Evolutionary conservation across 2,888 invertebrate genomes (phyloP), one percentile per base, ranked within the genome.

Genomic region (Molanna angustata): DNA sequence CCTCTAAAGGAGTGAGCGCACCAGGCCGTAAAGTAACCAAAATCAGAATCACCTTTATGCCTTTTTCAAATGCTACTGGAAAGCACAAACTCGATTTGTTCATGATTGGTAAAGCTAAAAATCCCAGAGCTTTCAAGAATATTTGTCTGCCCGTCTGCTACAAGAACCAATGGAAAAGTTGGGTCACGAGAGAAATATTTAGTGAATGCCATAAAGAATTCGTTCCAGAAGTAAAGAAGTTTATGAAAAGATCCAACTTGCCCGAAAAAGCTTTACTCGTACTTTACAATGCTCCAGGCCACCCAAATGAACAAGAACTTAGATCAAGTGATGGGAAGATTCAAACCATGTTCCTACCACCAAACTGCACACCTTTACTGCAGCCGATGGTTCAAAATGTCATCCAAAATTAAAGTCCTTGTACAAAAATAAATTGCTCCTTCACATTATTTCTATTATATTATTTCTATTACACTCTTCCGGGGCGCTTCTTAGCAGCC

Each of bases 301-400:
- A 62, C 61, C 62, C 61, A 47, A 52, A 52, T 39, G 52, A 54
- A 56, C 52, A 58, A 48, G 53, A 64, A 60, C 60, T 65, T 50
- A 61, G 60, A 55, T 61, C 63, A 39, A 59, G 60, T 49, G 63
- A 64, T 61, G 58, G 61, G 60, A 56, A 56, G 51, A 61, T 65
- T 57, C 54, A 54, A 58, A 61, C 61, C 43, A 61, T 64, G 60
- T 64, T 62, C 60, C 57, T 64, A 58, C 62, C 64, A 41, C 63
- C 64, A 13, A 35, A 35, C 35, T 9, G 14, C 35, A 35, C 35
- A 11, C 60, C 65, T 53, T 54, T 63, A 54, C 63, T 65, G 54
- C 64, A 65, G 62, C 64, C 63, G 18, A 64, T 66, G 64, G 64
- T 65, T 32, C 64, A 64, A 58, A 41, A 63, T 44, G 53, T 64